Conservation (phyloP, 35 echinoderm and acorn worm genomes). For the Eucidaris tribuloides region DNA sequence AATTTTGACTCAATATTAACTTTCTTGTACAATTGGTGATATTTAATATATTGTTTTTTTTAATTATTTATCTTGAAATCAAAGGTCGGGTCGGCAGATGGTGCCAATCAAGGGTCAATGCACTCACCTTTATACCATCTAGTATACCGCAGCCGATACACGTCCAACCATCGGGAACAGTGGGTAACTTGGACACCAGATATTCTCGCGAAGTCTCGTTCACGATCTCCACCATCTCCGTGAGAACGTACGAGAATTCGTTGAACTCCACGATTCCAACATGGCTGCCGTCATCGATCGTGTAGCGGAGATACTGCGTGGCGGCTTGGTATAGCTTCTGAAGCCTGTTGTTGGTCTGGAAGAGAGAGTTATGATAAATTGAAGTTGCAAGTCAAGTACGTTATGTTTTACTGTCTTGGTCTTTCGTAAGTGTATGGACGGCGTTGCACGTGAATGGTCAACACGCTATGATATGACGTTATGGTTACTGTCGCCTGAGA, state of each 20-base stretch:
- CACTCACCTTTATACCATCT: conserved; percentile 41
- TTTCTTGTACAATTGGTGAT: too few species aligned
- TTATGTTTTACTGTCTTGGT: too few species aligned
- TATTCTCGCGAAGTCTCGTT: conserved; percentile 10
- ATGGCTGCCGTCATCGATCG: conserved; percentile 28
- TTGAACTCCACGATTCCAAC: conserved; percentile 24
- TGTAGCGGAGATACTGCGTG: conserved; percentile 24
- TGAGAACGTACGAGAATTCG: background rate
- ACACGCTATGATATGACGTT: too few species aligned
- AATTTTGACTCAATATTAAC: too few species aligned
- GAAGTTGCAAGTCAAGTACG: too few species aligned
- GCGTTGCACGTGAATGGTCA: too few species aligned
- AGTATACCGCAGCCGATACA: conserved; percentile 56
- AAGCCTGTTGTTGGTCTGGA: background rate
- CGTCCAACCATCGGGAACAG: conserved; percentile 9
- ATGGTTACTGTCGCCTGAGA: too few species aligned
- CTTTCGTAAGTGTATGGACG: too few species aligned
- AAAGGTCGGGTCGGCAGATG: too few species aligned
- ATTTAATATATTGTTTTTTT: too few species aligned
- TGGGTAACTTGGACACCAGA: conserved; percentile 36
- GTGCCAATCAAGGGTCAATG: too few species aligned
- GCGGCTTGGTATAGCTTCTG: conserved; percentile 11
- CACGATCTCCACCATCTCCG: background rate
- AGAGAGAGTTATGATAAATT: background rate
- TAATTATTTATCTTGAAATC: too few species aligned